Percentiles rank a stretch among this genome's conserved stretches.
Conservation (phyloP, 2,888 invertebrate genomes). For the Onthophagus sagittarius region DNA sequence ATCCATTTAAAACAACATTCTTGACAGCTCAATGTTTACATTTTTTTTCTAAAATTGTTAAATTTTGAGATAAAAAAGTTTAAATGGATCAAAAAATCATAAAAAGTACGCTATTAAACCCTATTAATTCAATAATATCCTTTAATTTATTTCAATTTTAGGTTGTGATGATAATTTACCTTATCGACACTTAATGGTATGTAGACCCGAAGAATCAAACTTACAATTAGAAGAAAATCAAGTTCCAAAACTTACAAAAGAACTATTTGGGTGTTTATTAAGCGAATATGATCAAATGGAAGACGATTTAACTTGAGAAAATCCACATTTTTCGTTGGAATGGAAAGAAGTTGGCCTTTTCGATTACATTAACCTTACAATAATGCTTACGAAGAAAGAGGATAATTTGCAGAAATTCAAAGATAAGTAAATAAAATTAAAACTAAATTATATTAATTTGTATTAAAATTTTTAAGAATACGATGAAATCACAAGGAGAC, state of each 20-base stretch:
- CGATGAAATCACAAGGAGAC: constrained; percentile 67
- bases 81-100: neutral
- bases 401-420: constrained; percentile 79
- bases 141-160: constrained; percentile 34
- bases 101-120: too few species aligned
- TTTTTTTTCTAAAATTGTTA: too few species aligned
- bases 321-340: constrained; percentile 89
- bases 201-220: constrained; percentile 83
- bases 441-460: neutral
- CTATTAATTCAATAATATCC: too few species aligned
- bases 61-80: too few species aligned
- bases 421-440: constrained; percentile 48
- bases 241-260: constrained; percentile 80
- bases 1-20: neutral
- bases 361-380: constrained; percentile 88
- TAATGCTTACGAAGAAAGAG: constrained; percentile 85
- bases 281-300: constrained; percentile 84
- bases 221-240: constrained; percentile 92
- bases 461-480: constrained; percentile 55
- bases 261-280: constrained; percentile 77
- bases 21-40: too few species aligned
- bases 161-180: constrained; percentile 74
- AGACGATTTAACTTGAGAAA: constrained; percentile 85
- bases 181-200: constrained; percentile 84
- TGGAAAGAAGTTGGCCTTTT: constrained; percentile 94